Base-by-base conservation (phyloP, 2,113 vertebrate species). In the Pandion haliaetus region DNA sequence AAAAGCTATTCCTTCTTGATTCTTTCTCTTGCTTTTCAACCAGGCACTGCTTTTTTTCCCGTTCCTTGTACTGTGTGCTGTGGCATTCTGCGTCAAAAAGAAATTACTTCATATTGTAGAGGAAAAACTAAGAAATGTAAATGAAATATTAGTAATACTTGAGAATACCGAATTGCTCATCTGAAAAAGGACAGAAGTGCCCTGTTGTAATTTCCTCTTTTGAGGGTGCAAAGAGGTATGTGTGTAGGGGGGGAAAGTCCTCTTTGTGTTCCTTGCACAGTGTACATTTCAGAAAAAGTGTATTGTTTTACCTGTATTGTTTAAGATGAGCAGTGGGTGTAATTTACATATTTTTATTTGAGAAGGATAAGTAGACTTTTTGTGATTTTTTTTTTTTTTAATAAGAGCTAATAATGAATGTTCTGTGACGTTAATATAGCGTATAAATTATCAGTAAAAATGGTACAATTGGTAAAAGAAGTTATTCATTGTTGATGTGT, bases 231-330 rank as follows among this genome's bases (percentile, higher is more conserved):
- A 34, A 76, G 44, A 55, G 54, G n/a, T 47, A 6, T 0, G 5
- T 17, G 32, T 29, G 44, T 15, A n/a, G 5, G 32, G 8, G 12
- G 19, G 10, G 24, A 10, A 49, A 88, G 45, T 36, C 70, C 28
- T 85, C 82, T 96, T 89, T 91, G 52, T 95, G 76, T 92, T 93
- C 72, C 26, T 86, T 31, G 58, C 67, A 29, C 29, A 89, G 66
- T 32, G 65, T 87, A 19, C 36, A 2, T 74, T 90, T 94, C 74
- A 82, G 59, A 61, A 82, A 71, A 90, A 82, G 34, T 26, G 47
- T 76, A 71, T 87, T 95, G 90, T 94, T 96, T 96, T 72, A 95
- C 49, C 50, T 91, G 52, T 49, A 26, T 96, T 95, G 77, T 82
- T 92, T 42, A 84, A 92, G 54, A 94, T 72, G 74, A 88, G 92